Base-by-base conservation (phyloP, 2,888 invertebrate genomes). In the Trachelus iudaicus region DNA sequence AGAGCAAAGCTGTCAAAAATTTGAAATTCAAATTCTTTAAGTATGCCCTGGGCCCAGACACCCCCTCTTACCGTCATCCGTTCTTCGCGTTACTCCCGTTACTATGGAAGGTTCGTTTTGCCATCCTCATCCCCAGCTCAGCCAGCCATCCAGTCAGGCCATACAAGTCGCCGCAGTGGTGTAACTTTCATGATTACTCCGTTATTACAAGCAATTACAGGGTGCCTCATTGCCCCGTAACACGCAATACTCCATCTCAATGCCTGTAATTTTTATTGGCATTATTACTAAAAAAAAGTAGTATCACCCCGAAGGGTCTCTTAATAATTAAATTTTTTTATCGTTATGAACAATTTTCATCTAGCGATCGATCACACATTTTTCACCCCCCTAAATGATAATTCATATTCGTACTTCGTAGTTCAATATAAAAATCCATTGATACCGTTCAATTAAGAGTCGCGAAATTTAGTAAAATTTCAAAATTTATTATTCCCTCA, bases 191-290 rank as follows among this genome's bases (percentile, higher is more conserved):
- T 85, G 86, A 85, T 85, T 85, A 85, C 86, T 83, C 85, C 81
- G 85, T 84, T 85, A 87, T 87, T 87, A 87, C 83, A 30, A 77
- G 82, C 84, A 85, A 87, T 87, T 86, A 85, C 82, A 84, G 85
- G 79, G 76, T 81, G 79, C 81, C 75, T 76, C 80, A 84, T 81
- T 82, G 83, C 81, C 80, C 79, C 73, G 76, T 79, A 83, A 83
- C 87, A 87, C 86, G 87, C 87, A 83, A 87, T 84, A 80, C 80
- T 79, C 81, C 79, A 82, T 82, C 79, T 83, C 79, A 78, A 77
- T 68, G 77, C 75, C 23, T 75, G 76, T 71, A 79, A 79, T 80
- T 79, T 83, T 84, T 79, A 71, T 71, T 34, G 33, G 69, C 6
- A 71, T 15, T 12, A 34, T 71, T 0, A n/a, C 23, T 6, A 12